Base-by-base conservation (phyloP, 2,888 invertebrate species). In the Dynastes maya region DNA sequence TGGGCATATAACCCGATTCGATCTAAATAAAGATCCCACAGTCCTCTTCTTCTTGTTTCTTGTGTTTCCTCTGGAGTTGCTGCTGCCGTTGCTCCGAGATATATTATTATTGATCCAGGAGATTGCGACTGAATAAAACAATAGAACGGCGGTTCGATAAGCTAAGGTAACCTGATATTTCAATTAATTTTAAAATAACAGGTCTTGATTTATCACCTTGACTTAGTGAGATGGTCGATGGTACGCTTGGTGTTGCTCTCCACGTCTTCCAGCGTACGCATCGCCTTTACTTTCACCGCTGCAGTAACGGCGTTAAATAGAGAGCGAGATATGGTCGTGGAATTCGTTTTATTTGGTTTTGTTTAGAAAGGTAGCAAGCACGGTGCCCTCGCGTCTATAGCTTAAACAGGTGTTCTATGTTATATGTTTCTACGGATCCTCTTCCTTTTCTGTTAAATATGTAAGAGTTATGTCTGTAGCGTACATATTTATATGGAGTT, bases 271-370 rank as follows among this genome's bases (percentile, higher is more conserved):
- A 90, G 86, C 87, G 90, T 87, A 88, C 90, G 85, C 84, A 86
- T 90, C 88, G 88, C 90, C 87, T 90, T 90, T 90, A 89, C 90
- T 88, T 89, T 89, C 89, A 89, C 89, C 68, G 75, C 67, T 74
- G 87, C 89, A 67, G 78, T 64, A 79, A 78, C 77, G 61, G 81
- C 77, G 81, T 76, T 61, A 63, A 58, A 58, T 27, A 49, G 51
- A 78, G 74, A 78, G 68, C 77, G 65, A 58, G 55, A 70, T 49
- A 55, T n/a, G 22, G 64, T 32, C 55, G 77, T 79, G 79, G 80
- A 77, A 80, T 49, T 65, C 51, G 78, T 79, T 79, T 72, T 78
- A 74, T 75, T 78, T 72, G 76, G 78, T 78, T 79, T 78, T 81
- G 81, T 77, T 80, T 82, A 82, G 81, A 82, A 80, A 82, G 81